Evolutionary conservation across 2,888 invertebrate genomes (phyloP), one percentile per base, ranked within the genome.

Genomic region (Gandaritis pyraliata): DNA sequence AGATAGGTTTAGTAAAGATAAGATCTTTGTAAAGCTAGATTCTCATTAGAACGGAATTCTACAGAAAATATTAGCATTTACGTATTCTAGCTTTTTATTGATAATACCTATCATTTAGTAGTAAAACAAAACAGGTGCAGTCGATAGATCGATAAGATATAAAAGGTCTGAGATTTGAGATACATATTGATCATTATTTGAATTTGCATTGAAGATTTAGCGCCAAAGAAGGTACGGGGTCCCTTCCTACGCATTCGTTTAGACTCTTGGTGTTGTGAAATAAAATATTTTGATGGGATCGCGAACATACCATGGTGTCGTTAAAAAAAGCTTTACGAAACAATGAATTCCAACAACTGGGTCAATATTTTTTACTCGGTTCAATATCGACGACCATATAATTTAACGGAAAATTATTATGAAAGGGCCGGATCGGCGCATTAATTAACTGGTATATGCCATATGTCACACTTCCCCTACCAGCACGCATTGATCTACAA

Each of bases 401-500:
- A 75, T 76, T 78, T 77, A 76, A 75, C 73, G 68, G 74, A 70
- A 68, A 70, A 73, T 76, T 75, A 76, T 72, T 75, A 76, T 72
- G 72, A 70, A 75, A 78, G 77, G 78, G 77, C 73, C 72, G 73
- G 71, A 70, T 72, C 71, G 43, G 13, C 38, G 78, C 76, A 82
- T 87, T 86, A 88, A 89, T 89, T 88, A 87, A 79, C 75, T 69
- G 59, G 72, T 71, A 78, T 80, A 86, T 87, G 85, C 80, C 86
- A 86, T 85, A 87, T 88, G 88, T 86, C 86, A 86, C 85, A 75
- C 79, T 81, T 80, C 83, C 82, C 85, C 85, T 82, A 77, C 79
- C 78, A 75, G 68, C 68, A 71, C 64, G 63, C 71, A 74, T 73
- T 87, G 88, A 84, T 86, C 87, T 81, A 88, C 80, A 82, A 85